Evolutionary conservation across 2,113 vertebrate genomes (phyloP).

Genomic region (Scatophagus argus): DNA sequence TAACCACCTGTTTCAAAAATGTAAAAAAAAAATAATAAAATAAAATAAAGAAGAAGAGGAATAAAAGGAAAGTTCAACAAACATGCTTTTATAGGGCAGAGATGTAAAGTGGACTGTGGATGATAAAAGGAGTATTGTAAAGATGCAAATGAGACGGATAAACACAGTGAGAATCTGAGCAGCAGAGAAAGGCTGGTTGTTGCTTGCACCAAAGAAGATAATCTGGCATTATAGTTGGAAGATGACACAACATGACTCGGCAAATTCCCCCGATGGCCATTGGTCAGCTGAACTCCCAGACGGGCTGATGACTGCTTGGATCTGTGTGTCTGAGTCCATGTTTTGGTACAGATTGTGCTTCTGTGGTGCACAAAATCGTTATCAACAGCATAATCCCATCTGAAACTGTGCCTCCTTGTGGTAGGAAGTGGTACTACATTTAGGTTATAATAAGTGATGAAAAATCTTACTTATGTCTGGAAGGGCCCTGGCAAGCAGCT

Average conservation of each 20-base stretch:
- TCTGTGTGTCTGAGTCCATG: slow-evolving; percentile 28
- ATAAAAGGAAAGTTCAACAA: not conserved
- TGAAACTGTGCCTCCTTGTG: slow-evolving; percentile 53
- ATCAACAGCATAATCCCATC: not conserved
- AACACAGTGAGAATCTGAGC: slow-evolving; percentile 18
- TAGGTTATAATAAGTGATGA: not conserved
- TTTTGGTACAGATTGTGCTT: slow-evolving; percentile 33
- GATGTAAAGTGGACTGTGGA: not conserved
- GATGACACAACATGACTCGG: slow-evolving; percentile 62
- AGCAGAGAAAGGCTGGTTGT: slow-evolving; percentile 24
- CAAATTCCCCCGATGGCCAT: slow-evolving; percentile 32
- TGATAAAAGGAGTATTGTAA: not conserved
- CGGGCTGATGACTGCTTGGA: slow-evolving; percentile 15
- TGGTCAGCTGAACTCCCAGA: slow-evolving; percentile 51
- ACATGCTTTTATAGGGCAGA: not conserved
- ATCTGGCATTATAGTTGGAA: slow-evolving; percentile 63
- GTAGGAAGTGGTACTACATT: not conserved
- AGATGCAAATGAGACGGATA: slow-evolving; percentile 26
- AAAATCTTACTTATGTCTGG: not conserved
- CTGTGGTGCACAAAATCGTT: not conserved
- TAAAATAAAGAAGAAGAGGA: too few relatives aligned
- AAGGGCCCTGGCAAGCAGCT: not conserved
- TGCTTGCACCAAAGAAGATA: slow-evolving; percentile 25
- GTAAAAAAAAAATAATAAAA: too few relatives aligned
- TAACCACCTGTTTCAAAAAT: not conserved